Percentiles rank a stretch among this genome's conserved stretches.
Evolutionary conservation across 2,888 invertebrate species (phyloP).

Genomic region (Cosmorhoe ocellata): DNA sequence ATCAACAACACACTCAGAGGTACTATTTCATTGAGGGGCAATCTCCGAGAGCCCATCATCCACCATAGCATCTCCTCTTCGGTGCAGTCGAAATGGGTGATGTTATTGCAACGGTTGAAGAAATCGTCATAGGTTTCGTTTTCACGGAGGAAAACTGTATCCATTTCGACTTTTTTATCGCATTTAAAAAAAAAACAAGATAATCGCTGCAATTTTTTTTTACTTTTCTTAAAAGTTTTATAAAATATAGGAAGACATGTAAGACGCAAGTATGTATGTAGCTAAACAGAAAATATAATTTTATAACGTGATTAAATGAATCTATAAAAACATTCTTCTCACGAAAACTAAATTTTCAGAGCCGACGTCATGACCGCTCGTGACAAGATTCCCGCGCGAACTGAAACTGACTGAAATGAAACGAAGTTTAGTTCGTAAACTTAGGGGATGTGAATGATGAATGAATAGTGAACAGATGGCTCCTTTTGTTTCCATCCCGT

Average conservation of each 20-base stretch:
- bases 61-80: conserved; percentile 83
- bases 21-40: conserved; percentile 81
- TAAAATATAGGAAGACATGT: no score
- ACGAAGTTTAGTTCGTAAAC: no score
- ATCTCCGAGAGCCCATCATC: conserved; percentile 84
- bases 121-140: conserved; percentile 72
- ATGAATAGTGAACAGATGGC: no score
- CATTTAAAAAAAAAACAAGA: no score
- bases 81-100: conserved; percentile 80
- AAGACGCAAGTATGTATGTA: no score
- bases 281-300: no score
- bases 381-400: conserved; percentile 21
- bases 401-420: conserved; percentile 5
- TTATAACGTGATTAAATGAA: no score
- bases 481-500: no score
- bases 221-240: no score
- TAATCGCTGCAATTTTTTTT: no score
- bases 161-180: conserved; percentile 55
- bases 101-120: conserved; percentile 71
- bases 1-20: conserved; percentile 88
- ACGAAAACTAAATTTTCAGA: conserved; percentile 6
- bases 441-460: no score
- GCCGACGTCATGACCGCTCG: conserved; percentile 14
- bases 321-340: not conserved
- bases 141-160: conserved; percentile 52